These are phyloP conservation scores for Cotesia congregata DNA, from an alignment of 2,888 invertebrate genomes.

Conservation along the genomic window DNA sequence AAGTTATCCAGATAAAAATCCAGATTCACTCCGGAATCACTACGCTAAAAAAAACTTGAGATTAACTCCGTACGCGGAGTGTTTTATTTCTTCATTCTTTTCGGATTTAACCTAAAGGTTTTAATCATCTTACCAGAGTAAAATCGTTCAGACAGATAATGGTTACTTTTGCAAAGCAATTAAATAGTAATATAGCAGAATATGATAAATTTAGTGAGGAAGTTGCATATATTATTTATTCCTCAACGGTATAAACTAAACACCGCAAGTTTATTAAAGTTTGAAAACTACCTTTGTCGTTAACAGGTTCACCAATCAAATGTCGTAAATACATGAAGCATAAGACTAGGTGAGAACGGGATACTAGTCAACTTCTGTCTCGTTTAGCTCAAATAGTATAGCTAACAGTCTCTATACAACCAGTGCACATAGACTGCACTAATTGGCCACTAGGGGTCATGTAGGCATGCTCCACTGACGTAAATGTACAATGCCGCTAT, in stretches of 20 bases:
- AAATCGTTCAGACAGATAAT: neutral
- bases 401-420: neutral
- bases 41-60: too few relatives aligned
- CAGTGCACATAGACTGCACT: slow-evolving; percentile 9
- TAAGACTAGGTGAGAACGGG: neutral
- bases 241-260: neutral
- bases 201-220: neutral
- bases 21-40: too few relatives aligned
- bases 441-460: slow-evolving; percentile 22
- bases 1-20: too few relatives aligned
- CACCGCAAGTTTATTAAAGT: neutral
- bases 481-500: slow-evolving; percentile 2
- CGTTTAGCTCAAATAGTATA: slow-evolving; percentile 12
- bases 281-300: neutral
- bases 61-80: too few relatives aligned
- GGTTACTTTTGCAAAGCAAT: neutral
- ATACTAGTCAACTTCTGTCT: neutral
- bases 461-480: slow-evolving; percentile 24
- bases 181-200: neutral
- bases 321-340: neutral
- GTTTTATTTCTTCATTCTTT: too few relatives aligned
- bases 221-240: neutral
- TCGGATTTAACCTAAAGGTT: neutral
- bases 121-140: neutral
- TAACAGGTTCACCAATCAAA: slow-evolving; percentile 1